These are phyloP conservation scores for Actinemys pallida DNA, from an alignment of 2,113 vertebrate genomes.

Conservation along the genomic window DNA sequence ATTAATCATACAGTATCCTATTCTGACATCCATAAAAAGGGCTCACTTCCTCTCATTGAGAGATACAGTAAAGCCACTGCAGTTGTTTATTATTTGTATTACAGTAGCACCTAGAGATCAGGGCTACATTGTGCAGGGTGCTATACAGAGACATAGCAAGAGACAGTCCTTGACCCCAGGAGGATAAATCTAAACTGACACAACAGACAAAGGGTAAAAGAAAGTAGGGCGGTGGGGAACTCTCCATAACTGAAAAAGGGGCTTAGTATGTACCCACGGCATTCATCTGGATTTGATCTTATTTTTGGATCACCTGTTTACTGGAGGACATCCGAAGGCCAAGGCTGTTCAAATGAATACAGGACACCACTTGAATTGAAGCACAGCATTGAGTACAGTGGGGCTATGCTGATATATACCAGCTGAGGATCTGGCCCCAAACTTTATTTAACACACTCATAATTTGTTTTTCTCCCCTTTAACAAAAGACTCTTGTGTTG, in stretches of 20 bases:
- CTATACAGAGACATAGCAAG: not conserved
- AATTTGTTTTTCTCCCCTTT: not conserved
- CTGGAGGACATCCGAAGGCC: not conserved
- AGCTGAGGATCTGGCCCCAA: not conserved
- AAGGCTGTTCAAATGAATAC: not conserved
- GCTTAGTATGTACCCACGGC: not conserved
- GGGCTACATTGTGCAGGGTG: not conserved
- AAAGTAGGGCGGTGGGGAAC: not conserved
- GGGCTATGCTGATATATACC: not conserved
- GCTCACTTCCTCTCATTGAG: not conserved
- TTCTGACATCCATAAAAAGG: not conserved
- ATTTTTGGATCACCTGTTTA: not conserved
- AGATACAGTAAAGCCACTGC: not conserved
- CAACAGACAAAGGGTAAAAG: not conserved
- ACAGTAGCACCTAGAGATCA: not conserved
- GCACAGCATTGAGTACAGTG: not conserved
- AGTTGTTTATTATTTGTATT: slow-evolving; percentile 27
- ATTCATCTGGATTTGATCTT: not conserved
- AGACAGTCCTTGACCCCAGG: not conserved
- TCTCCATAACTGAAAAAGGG: not conserved
- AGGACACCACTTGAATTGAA: not conserved
- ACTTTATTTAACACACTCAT: not conserved
- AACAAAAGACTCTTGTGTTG: not conserved
- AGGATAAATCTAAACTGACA: not conserved
- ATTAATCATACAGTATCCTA: not conserved